Conservation (phyloP, 2,888 invertebrate genomes). For the Microplitis deprimator region DNA sequence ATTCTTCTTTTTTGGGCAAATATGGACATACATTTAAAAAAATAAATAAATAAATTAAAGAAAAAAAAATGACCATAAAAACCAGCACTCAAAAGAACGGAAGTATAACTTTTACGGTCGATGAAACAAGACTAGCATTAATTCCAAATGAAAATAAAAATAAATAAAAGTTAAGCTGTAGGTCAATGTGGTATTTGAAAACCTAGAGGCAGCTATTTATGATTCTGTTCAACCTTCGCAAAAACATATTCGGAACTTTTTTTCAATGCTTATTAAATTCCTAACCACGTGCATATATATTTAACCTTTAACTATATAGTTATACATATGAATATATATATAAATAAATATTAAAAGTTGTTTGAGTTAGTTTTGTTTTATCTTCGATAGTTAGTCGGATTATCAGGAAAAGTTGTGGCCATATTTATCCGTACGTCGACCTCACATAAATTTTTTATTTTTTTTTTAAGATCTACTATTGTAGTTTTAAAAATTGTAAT, state of each 20-base stretch:
- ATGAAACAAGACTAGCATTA: slow-evolving; percentile 31
- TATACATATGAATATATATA: background rate
- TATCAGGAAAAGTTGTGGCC: slow-evolving; percentile 25
- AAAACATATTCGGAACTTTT: slow-evolving; percentile 25
- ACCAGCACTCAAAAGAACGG: slow-evolving; percentile 15
- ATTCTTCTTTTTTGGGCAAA: background rate
- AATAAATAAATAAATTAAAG: slow-evolving; percentile 3
- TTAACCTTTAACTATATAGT: slow-evolving; percentile 16
- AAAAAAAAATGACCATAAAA: background rate
- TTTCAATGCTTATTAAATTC: slow-evolving; percentile 24
- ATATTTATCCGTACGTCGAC: slow-evolving; percentile 24
- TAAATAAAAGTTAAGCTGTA: slow-evolving; percentile 16
- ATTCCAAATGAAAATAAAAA: slow-evolving; percentile 22
- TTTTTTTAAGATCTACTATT: background rate
- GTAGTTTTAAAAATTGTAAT: background rate
- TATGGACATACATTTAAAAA: slow-evolving; percentile 13
- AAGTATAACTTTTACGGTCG: slow-evolving; percentile 27
- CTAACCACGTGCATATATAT: slow-evolving; percentile 18
- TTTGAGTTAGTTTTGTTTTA: slow-evolving; percentile 12
- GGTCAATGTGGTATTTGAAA: slow-evolving; percentile 35
- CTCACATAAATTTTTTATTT: background rate
- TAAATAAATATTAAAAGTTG: background rate
- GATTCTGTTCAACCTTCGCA: slow-evolving; percentile 24
- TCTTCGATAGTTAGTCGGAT: slow-evolving; percentile 11
- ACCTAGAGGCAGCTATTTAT: slow-evolving; percentile 17